A percentile compares a stretch with the other conserved stretches of the same genome.
phyloP scores from a whole-genome alignment of 2,797 vertebrate species.

The Euphonia xanthogaster region DNA sequence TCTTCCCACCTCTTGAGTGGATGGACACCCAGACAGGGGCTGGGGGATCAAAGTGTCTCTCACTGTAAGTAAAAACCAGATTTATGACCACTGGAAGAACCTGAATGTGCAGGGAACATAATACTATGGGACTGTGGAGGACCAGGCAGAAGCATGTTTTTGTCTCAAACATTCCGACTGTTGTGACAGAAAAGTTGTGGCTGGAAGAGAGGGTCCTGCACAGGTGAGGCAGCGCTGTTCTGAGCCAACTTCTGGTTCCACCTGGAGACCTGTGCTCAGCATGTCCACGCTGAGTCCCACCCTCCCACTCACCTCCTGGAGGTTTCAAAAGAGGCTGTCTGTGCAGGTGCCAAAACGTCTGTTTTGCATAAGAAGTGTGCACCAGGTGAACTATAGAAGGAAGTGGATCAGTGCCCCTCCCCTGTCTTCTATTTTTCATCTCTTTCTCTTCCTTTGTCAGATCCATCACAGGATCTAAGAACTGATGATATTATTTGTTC shows the following conservation, averaged over 20 bases:
- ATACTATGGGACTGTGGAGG: neutral
- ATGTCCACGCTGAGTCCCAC: neutral
- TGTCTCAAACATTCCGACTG: neutral
- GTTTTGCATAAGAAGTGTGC: neutral
- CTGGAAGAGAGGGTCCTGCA: neutral
- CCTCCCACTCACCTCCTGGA: neutral
- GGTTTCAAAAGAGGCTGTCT: neutral
- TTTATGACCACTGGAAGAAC: neutral
- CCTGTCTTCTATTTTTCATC: neutral
- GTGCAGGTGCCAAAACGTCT: fast-evolving
- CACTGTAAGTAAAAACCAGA: neutral
- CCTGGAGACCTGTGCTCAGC: neutral
- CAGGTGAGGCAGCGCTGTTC: neutral
- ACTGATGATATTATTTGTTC: neutral
- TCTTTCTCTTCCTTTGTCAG: neutral
- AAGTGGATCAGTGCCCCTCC: neutral
- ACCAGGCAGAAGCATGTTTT: neutral
- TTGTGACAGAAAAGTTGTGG: neutral
- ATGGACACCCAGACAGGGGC: neutral
- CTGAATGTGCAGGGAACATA: fast-evolving
- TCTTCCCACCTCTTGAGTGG: neutral
- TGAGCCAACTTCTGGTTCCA: neutral
- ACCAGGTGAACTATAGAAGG: neutral
- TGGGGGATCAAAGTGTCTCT: neutral
- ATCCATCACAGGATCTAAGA: neutral